Base-by-base conservation (phyloP, 2,888 invertebrate species). In the Dasysyrphus tricinctus region DNA sequence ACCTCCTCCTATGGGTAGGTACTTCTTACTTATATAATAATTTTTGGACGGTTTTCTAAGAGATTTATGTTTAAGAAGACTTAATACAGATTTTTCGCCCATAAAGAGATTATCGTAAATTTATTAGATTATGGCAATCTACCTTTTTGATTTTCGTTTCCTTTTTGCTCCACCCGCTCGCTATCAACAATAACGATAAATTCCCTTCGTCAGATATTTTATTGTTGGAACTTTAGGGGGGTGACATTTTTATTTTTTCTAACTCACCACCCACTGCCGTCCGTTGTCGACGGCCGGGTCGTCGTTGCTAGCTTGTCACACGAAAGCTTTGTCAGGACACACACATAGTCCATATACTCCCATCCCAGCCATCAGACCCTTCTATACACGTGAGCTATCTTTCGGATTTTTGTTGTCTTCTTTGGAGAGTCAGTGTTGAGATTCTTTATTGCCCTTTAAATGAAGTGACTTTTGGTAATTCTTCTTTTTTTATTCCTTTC, bases 31-130 rank as follows among this genome's bases (percentile, higher is more conserved):
- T 14, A 59, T 19, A 24, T 34, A 57, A 57, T 34, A 57, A 37
- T 29, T 74, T 74, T 76, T 56, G 44, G 72, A 69, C 76, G 19
- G 32, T 76, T 61, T 73, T 80, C 37, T 54, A 69, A 77, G 67
- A 80, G 84, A 85, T 85, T 85, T 85, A 77, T 85, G 54, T 77
- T 80, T 77, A 56, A 73, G 80, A 85, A 67, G 80, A 80, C 80
- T 80, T 80, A 80, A 80, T 85, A 77, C 80, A 85, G 76, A 85
- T 80, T 80, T 80, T 69, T 80, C 73, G 80, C 73, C 76, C 84
- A 80, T 85, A 85, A 85, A 81, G 81, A 81, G 85, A 86, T 86
- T 86, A 81, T 78, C 81, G 77, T 86, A 86, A 81, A 86, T 86
- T 86, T 86, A 86, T 86, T 86, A 81, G 81, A 81, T 69, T 81